Conservation (phyloP, 53 echinoderm and acorn worm species). For the Pentamera pediparva region DNA sequence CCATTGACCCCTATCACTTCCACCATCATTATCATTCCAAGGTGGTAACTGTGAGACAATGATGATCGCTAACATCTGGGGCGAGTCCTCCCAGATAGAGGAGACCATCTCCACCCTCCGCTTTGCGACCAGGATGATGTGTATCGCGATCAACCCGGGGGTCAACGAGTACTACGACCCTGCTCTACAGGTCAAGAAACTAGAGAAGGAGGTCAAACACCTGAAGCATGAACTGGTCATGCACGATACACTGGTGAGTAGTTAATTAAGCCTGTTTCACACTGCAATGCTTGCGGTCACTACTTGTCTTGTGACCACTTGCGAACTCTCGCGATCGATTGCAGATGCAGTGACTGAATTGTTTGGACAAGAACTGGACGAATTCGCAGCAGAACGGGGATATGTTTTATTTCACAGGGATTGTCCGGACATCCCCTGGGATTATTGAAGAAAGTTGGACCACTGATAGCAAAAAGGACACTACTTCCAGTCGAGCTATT, state of each 20-base stretch:
- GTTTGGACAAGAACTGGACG: too few relatives aligned
- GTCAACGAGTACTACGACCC: constrained; percentile 96
- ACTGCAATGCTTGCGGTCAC: neutral
- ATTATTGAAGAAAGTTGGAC: too few relatives aligned
- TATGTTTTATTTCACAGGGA: too few relatives aligned
- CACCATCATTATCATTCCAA: neutral
- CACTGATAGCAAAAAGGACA: too few relatives aligned
- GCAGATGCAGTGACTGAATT: too few relatives aligned
- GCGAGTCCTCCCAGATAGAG: constrained; percentile 79
- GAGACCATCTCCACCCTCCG: constrained; percentile 93
- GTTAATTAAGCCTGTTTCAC: neutral
- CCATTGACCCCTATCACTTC: too few relatives aligned
- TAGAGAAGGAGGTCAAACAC: constrained; percentile 86
- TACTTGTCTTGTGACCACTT: too few relatives aligned
- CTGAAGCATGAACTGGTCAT: constrained; percentile 91
- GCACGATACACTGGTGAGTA: constrained; percentile 96
- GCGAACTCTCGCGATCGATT: too few relatives aligned
- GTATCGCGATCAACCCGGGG: constrained; percentile 71
- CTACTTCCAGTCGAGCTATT: too few relatives aligned
- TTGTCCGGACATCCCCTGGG: too few relatives aligned
- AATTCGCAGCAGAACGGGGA: too few relatives aligned
- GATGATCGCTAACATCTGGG: constrained; percentile 97
- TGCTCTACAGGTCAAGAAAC: constrained; percentile 82
- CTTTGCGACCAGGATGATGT: constrained; percentile 97
- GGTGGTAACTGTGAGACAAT: constrained; percentile 96